Conservation (phyloP, 2,113 vertebrate species). For the Ciconia maguari region DNA sequence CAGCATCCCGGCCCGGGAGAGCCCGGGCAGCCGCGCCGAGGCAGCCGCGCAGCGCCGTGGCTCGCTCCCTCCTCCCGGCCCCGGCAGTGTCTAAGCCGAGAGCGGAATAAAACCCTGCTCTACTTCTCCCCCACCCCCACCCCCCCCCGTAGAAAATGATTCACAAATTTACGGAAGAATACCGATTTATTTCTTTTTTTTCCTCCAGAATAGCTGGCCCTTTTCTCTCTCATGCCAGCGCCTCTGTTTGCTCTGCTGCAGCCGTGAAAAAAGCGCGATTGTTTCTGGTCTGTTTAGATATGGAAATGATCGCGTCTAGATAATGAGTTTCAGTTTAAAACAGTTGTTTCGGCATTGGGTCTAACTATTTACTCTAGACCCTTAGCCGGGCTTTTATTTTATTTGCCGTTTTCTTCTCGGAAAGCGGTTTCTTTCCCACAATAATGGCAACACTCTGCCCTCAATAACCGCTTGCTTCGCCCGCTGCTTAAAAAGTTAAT, state of each 20-base stretch:
- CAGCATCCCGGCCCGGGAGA: background rate
- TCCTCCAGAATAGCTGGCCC: background rate
- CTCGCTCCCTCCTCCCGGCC: background rate
- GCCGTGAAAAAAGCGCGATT: background rate
- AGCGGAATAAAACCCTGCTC: background rate
- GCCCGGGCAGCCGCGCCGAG: background rate
- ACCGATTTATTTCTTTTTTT: background rate
- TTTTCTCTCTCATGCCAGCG: background rate
- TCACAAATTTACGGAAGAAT: background rate
- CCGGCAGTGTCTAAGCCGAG: background rate
- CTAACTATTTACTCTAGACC: background rate
- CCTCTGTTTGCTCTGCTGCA: background rate
- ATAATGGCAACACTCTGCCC: background rate
- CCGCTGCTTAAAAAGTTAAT: background rate
- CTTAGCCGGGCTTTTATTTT: background rate
- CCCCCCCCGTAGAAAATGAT: background rate
- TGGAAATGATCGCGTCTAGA: background rate
- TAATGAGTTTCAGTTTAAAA: conserved; percentile 17
- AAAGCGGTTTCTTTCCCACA: background rate
- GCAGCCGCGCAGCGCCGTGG: background rate
- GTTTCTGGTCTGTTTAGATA: conserved; percentile 16
- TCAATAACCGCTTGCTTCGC: background rate
- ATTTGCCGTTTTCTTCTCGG: background rate
- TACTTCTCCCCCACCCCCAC: too few species aligned
- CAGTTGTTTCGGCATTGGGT: background rate